These are phyloP conservation scores for Sturmia bella DNA, from an alignment of 2,888 invertebrate genomes.

Conservation along the genomic window DNA sequence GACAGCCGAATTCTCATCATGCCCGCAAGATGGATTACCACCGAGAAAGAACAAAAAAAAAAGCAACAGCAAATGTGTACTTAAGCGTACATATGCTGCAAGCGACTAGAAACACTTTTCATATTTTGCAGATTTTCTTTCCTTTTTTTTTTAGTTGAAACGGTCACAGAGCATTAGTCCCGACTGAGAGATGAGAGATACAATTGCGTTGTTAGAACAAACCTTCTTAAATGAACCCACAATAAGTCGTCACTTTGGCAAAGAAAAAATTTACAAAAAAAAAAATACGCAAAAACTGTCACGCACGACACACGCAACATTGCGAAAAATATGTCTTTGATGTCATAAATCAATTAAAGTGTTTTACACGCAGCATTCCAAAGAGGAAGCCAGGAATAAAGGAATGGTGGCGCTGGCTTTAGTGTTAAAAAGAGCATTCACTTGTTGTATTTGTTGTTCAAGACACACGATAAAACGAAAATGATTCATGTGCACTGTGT, in stretches of 20 bases:
- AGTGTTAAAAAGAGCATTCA: slow-evolving; percentile 20
- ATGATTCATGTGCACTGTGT: slow-evolving; percentile 50
- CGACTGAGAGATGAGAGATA: slow-evolving; percentile 16
- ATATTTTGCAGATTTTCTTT: slow-evolving; percentile 29
- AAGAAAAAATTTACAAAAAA: slow-evolving; percentile 8
- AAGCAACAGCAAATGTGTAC: no score
- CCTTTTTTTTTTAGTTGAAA: slow-evolving; percentile 24
- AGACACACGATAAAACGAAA: slow-evolving; percentile 42
- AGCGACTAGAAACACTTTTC: slow-evolving; percentile 23
- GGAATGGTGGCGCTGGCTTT: slow-evolving; percentile 34
- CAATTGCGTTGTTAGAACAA: slow-evolving; percentile 44
- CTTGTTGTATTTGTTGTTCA: slow-evolving; percentile 28
- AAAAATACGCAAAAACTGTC: slow-evolving; percentile 75
- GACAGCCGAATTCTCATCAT: slow-evolving; percentile 41
- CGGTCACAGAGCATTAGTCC: slow-evolving; percentile 39
- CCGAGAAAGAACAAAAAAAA: slow-evolving; percentile 34
- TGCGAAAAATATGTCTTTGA: slow-evolving; percentile 81
- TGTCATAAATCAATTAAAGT: slow-evolving; percentile 81
- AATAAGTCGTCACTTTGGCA: slow-evolving; percentile 52
- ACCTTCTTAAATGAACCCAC: slow-evolving; percentile 58
- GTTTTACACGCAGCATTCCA: slow-evolving; percentile 60
- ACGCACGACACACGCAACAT: slow-evolving; percentile 81
- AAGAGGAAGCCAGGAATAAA: slow-evolving; percentile 13
- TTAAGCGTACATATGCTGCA: slow-evolving; percentile 20
- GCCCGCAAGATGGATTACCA: slow-evolving; percentile 72